A percentile compares a stretch with the other conserved stretches of the same genome.
These are phyloP conservation scores for Acromyrmex heyeri DNA, from an alignment of 1,140 invertebrate species.

Conservation along the genomic window DNA sequence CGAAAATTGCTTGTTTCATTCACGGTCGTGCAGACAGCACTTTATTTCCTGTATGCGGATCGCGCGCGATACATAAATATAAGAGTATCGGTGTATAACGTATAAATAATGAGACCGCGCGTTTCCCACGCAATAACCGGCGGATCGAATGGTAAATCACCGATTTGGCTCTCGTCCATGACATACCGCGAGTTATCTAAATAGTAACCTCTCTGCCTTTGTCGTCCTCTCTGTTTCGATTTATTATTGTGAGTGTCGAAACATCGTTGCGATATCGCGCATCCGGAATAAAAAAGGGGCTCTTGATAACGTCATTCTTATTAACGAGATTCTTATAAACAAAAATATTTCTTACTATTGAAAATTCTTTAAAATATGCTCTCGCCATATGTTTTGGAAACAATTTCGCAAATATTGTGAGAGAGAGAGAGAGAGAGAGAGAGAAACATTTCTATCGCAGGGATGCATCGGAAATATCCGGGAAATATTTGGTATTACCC, in stretches of 20 bases:
- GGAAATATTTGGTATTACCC: too few relatives aligned
- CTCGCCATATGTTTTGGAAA: not conserved
- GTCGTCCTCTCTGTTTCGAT: not conserved
- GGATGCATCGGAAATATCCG: too few relatives aligned
- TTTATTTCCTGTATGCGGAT: constrained; percentile 65
- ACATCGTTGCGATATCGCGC: not conserved
- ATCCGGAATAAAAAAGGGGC: not conserved
- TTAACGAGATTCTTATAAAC: constrained; percentile 1
- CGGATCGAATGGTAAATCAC: constrained; percentile 80
- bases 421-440: too few relatives aligned
- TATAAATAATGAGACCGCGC: constrained; percentile 80
- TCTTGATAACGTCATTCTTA: not conserved
- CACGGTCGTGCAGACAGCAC: constrained; percentile 48
- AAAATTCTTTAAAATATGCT: not conserved
- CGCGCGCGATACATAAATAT: constrained; percentile 40
- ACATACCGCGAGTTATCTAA: constrained; percentile 42
- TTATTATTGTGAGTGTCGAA: constrained; percentile 40
- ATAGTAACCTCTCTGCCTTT: constrained; percentile 14
- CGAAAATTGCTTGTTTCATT: constrained; percentile 73
- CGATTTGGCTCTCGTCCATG: constrained; percentile 80
- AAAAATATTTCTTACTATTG: not conserved
- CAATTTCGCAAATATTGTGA: not conserved
- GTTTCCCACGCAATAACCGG: constrained; percentile 79
- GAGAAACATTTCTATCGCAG: not conserved
- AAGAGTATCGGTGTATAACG: constrained; percentile 67